Evolutionary conservation across 2,797 vertebrate species (phyloP).

Genomic region (Saxicola maurus): DNA sequence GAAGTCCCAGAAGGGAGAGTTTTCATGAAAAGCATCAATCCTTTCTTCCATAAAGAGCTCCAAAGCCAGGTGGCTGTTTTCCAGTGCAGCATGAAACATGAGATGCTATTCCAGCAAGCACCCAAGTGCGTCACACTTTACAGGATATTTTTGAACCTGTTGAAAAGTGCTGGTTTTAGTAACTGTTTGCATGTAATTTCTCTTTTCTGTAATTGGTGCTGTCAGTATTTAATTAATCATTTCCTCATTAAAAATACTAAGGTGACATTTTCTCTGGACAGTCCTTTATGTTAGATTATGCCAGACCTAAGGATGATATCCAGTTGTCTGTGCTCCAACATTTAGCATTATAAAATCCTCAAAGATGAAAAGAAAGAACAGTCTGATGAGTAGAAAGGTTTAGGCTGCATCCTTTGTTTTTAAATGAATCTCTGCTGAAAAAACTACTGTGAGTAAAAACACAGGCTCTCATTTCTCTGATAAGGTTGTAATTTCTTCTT

Average conservation of each 20-base stretch:
- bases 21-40: background rate
- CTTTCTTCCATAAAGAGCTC: background rate
- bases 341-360: background rate
- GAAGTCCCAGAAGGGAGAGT: background rate
- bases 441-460: background rate
- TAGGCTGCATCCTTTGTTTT: background rate
- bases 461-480: background rate
- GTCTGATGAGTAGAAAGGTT: background rate
- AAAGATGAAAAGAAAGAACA: background rate
- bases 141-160: constrained; percentile 8
- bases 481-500: background rate
- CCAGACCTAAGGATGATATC: background rate
- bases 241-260: background rate
- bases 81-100: background rate
- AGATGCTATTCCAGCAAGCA: background rate
- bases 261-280: background rate
- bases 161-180: background rate
- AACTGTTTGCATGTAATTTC: background rate
- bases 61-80: constrained; percentile 1
- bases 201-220: background rate
- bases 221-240: background rate
- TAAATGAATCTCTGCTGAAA: background rate
- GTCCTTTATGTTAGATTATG: background rate
- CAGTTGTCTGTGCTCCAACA: background rate
- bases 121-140: background rate